A percentile compares a stretch with the other conserved stretches of the same genome.
These are phyloP conservation scores for Euplexia lucipara DNA, from an alignment of 2,888 invertebrate genomes.

Conservation along the genomic window DNA sequence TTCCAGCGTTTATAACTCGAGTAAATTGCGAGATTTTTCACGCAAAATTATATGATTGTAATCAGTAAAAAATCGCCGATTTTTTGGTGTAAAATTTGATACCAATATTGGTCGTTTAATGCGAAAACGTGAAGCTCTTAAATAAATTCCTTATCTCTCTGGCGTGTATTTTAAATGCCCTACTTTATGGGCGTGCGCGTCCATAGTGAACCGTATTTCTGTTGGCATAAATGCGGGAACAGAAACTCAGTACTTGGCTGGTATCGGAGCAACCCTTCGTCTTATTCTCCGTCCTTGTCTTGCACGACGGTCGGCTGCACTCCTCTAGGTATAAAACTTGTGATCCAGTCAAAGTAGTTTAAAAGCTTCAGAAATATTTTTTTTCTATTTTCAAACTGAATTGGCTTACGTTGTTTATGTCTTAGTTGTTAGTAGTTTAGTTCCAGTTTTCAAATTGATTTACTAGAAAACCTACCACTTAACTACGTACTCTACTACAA, in stretches of 20 bases:
- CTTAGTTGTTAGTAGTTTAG: not conserved
- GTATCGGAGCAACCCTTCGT: slow-evolving; percentile 91
- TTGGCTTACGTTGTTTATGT: not conserved
- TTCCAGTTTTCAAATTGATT: not conserved
- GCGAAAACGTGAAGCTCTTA: slow-evolving; percentile 69
- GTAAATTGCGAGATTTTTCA: slow-evolving; percentile 25
- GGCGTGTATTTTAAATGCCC: slow-evolving; percentile 88
- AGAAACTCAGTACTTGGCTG: slow-evolving; percentile 84
- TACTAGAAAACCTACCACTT: not conserved
- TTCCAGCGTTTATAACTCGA: slow-evolving; percentile 75
- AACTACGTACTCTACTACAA: too few relatives aligned
- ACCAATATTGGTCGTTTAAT: slow-evolving; percentile 36
- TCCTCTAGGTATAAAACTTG: slow-evolving; percentile 80
- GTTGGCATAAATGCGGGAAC: slow-evolving; percentile 64
- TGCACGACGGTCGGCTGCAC: slow-evolving; percentile 89
- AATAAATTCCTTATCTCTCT: slow-evolving; percentile 91
- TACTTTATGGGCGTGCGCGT: slow-evolving; percentile 87
- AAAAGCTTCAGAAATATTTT: slow-evolving; percentile 22
- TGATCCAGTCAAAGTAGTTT: slow-evolving; percentile 63
- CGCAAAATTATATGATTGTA: slow-evolving; percentile 67
- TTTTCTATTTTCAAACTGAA: not conserved
- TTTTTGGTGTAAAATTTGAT: slow-evolving; percentile 78
- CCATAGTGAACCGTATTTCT: slow-evolving; percentile 84
- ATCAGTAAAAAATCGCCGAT: slow-evolving; percentile 78
- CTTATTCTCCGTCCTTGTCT: slow-evolving; percentile 91